A percentile compares a stretch with the other conserved stretches of the same genome.
Evolutionary conservation across 2,888 invertebrate genomes (phyloP).

Genomic region (Lepas anatifera): DNA sequence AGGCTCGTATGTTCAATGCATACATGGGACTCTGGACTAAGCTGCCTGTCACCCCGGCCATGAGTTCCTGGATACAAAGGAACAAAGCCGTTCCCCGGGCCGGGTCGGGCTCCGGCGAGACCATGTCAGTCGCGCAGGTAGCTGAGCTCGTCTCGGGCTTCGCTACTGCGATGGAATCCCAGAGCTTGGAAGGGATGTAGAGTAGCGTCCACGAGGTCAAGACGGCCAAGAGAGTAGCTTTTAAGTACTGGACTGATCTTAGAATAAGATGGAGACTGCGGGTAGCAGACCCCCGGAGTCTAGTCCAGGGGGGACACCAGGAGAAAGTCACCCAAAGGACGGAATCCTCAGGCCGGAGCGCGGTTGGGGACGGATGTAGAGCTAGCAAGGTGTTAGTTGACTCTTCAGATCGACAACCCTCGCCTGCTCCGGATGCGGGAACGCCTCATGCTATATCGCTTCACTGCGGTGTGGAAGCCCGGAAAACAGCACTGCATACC

Average conservation of each 20-base stretch:
- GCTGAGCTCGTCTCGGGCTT: not conserved
- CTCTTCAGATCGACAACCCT: conserved; percentile 12
- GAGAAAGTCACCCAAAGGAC: not conserved
- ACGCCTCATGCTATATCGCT: conserved; percentile 7
- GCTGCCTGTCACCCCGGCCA: not conserved
- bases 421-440: conserved; percentile 5
- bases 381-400: too few species aligned
- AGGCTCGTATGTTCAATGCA: too few species aligned
- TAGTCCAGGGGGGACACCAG: too few species aligned
- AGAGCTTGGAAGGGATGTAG: too few species aligned
- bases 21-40: conserved; percentile 6
- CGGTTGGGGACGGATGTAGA: too few species aligned
- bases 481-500: conserved; percentile 11
- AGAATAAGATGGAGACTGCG: too few species aligned
- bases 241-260: too few species aligned
- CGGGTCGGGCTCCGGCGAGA: too few species aligned
- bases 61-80: not conserved
- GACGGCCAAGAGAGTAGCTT: too few species aligned
- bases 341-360: conserved; percentile 8
- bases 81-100: not conserved
- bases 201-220: too few species aligned
- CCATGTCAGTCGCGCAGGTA: not conserved
- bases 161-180: not conserved
- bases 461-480: conserved; percentile 8
- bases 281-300: too few species aligned